phyloP scores from a whole-genome alignment of 1,140 invertebrate genomes.

The Probaryconus sp. region DNA sequence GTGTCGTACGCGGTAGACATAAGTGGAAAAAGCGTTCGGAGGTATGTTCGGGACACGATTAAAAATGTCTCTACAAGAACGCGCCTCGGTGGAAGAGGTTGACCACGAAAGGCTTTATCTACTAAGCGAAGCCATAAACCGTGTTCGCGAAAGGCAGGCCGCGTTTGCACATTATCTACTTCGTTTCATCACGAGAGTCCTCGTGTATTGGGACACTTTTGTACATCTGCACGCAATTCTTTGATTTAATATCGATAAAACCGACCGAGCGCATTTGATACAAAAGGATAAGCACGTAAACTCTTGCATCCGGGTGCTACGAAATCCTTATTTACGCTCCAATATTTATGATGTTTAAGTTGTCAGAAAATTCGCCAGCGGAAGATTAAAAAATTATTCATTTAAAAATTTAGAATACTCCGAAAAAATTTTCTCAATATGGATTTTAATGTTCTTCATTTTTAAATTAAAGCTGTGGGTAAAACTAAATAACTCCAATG shows the following conservation, averaged over 20 bases:
- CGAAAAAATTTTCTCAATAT: no score
- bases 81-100: slow-evolving; percentile 41
- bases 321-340: neutral
- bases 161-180: slow-evolving; percentile 58
- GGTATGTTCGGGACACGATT: slow-evolving; percentile 54
- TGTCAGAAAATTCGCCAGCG: no score
- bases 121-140: slow-evolving; percentile 56
- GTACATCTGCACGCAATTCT: slow-evolving; percentile 56
- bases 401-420: no score
- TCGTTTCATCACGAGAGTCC: slow-evolving; percentile 56
- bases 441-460: no score
- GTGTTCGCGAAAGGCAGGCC: slow-evolving; percentile 58
- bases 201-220: slow-evolving; percentile 59
- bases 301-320: slow-evolving; percentile 32
- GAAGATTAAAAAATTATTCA: no score
- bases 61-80: slow-evolving; percentile 60
- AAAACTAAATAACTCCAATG: no score
- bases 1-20: slow-evolving; percentile 33
- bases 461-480: no score
- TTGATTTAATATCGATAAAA: slow-evolving; percentile 54
- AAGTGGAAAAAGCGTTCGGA: slow-evolving; percentile 55
- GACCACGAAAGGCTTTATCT: slow-evolving; percentile 59
- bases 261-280: slow-evolving; percentile 31
- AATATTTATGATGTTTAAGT: slow-evolving; percentile 15
- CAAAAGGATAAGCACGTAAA: slow-evolving; percentile 38